These are phyloP conservation scores for sheep (Ovis aries) DNA, from an alignment of 2,113 vertebrate species.

Conservation along the genomic window DNA sequence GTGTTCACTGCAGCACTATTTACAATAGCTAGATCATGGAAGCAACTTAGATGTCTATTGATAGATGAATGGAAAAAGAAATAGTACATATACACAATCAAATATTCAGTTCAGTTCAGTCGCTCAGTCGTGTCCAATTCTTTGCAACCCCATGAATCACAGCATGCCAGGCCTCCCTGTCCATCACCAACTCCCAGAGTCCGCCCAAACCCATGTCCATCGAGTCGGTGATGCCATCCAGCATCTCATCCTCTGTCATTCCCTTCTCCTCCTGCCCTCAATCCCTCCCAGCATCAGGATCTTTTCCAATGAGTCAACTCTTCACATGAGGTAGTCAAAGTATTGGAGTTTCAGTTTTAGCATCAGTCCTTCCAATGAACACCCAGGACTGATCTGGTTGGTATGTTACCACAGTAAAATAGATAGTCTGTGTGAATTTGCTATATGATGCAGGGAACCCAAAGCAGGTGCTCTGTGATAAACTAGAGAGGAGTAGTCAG, in stretches of 20 bases:
- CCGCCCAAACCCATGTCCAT: too few species aligned
- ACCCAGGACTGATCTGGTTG: too few species aligned
- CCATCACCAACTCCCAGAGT: too few species aligned
- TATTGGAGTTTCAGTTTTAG: too few species aligned
- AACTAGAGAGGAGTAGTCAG: neutral
- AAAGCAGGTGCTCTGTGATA: neutral
- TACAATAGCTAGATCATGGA: neutral
- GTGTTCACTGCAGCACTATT: neutral
- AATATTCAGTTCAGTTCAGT: neutral
- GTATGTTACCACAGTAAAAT: neutral
- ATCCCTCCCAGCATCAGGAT: too few species aligned
- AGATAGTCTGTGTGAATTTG: neutral
- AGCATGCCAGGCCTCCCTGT: too few species aligned
- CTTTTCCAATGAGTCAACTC: too few species aligned
- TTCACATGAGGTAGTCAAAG: too few species aligned
- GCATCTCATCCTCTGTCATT: too few species aligned
- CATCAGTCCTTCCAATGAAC: too few species aligned
- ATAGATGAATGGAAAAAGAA: neutral
- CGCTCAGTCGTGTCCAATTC: accelerated
- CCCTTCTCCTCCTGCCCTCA: too few species aligned
- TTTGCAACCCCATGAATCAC: accelerated
- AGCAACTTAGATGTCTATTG: neutral
- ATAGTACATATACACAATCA: neutral
- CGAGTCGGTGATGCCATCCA: too few species aligned
- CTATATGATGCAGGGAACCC: neutral